Conservation (phyloP, 2,113 vertebrate genomes). For the Dermatemys mawii region DNA sequence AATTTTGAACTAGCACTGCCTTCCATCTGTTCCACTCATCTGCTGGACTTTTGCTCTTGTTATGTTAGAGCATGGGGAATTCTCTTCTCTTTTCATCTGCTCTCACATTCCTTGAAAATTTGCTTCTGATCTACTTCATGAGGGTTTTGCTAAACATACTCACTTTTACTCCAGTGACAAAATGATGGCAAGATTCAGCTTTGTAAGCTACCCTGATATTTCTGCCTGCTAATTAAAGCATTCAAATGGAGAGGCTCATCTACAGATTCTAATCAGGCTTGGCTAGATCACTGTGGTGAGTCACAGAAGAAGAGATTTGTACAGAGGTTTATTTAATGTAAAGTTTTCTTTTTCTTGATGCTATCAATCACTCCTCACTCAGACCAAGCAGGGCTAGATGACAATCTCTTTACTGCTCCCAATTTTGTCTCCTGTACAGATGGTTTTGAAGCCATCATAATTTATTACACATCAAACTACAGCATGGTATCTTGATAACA, state of each 20-base stretch:
- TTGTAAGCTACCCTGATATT: conserved; percentile 19
- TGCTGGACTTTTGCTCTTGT: conserved; percentile 21
- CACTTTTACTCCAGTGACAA: conserved; percentile 53
- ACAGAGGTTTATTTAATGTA: neutral
- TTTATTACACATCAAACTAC: neutral
- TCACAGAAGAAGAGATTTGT: neutral
- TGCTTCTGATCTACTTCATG: conserved; percentile 43
- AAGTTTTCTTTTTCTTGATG: neutral
- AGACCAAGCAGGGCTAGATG: neutral
- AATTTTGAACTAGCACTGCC: conserved; percentile 33
- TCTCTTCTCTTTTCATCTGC: conserved; percentile 17
- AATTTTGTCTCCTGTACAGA: too few relatives aligned
- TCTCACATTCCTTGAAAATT: conserved; percentile 44
- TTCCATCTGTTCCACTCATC: conserved; percentile 58
- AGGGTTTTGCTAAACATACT: neutral
- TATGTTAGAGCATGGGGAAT: conserved; percentile 48
- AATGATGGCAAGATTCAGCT: conserved; percentile 45
- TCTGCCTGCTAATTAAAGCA: conserved; percentile 38
- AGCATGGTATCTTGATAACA: neutral
- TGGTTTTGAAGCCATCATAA: neutral
- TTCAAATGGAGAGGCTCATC: neutral
- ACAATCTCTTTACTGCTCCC: neutral
- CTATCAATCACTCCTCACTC: neutral
- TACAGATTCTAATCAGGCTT: neutral
- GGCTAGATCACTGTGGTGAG: neutral